Percentiles rank a stretch among this genome's conserved stretches.
Evolutionary conservation across 2,797 vertebrate genomes (phyloP).

Genomic region (Sebastes vulpes): DNA sequence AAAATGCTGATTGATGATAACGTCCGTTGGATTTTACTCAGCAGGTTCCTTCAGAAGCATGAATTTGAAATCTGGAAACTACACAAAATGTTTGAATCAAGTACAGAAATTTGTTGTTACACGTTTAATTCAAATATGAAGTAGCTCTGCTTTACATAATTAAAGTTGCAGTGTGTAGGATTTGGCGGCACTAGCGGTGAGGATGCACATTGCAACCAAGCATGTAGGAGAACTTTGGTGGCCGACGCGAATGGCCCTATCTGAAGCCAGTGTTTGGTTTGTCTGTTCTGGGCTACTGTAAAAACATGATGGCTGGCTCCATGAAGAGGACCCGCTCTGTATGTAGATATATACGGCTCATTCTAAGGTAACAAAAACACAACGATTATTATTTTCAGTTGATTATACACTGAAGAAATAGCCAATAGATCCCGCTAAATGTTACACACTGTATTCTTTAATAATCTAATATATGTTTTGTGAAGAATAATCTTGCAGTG

Average conservation of each 20-base stretch:
- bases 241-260: too few relatives aligned
- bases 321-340: too few relatives aligned
- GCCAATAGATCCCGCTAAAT: not conserved
- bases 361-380: not conserved
- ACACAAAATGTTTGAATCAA: not conserved
- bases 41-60: not conserved
- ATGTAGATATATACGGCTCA: too few relatives aligned
- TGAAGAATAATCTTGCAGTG: not conserved
- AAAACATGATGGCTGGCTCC: rapidly evolving
- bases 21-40: too few relatives aligned
- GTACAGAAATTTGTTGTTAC: not conserved
- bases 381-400: not conserved
- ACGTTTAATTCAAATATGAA: not conserved
- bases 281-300: too few relatives aligned
- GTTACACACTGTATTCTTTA: not conserved
- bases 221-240: too few relatives aligned
- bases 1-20: not conserved
- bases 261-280: too few relatives aligned
- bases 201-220: not conserved
- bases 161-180: not conserved
- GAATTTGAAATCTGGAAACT: not conserved
- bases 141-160: not conserved
- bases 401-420: not conserved
- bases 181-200: not conserved
- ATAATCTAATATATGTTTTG: not conserved